Evolutionary conservation across 2,888 invertebrate genomes (phyloP), one percentile per base, ranked within the genome.

Genomic region (Ophion costatus): DNA sequence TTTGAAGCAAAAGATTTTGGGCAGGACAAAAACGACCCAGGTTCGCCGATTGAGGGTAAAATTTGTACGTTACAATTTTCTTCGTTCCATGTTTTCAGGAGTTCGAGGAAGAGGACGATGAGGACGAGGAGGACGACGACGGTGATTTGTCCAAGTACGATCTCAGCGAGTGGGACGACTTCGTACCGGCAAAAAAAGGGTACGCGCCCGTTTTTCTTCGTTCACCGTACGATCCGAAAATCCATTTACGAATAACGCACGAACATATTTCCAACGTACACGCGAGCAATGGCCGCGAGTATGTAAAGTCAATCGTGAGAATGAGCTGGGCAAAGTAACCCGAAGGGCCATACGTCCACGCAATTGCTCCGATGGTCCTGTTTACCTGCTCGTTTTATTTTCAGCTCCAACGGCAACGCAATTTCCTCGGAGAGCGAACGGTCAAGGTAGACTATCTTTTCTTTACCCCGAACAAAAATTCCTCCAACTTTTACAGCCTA

Each of bases 131-230:
- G 14, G 95, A 94, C 64, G 95, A 94, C 66, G 95, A 95, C 89
- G 95, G 94, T 20, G 95, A 95, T 92, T 92, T 95, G 87, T 95
- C 95, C 11, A 95, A 95, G 88, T 95, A 95, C 87, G 95, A 95
- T 92, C 93, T 95, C 83, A 95, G 94, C 83, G 95, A 95, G 90
- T 95, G 95, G 94, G 95, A 95, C 75, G 94, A 94, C 85, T 91
- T 93, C 86, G 91, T 90, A 64, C 88, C 92, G 57, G 89, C 84
- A 51, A 93, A 93, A 87, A 93, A 93, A 87, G 93, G 90, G 93
- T 93, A 91, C 86, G 33, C 38, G 1, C 38, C 0, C n/a, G 3
- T 33, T 57, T 57, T 33, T 22, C 22, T 22, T 3, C 24, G 2
- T 69, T 9, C 9, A 38, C 38, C 5, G 9, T 38, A 14, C 17